Base-by-base conservation (phyloP, 2,113 vertebrate genomes). In the Oncorhynchus gorbuscha region DNA sequence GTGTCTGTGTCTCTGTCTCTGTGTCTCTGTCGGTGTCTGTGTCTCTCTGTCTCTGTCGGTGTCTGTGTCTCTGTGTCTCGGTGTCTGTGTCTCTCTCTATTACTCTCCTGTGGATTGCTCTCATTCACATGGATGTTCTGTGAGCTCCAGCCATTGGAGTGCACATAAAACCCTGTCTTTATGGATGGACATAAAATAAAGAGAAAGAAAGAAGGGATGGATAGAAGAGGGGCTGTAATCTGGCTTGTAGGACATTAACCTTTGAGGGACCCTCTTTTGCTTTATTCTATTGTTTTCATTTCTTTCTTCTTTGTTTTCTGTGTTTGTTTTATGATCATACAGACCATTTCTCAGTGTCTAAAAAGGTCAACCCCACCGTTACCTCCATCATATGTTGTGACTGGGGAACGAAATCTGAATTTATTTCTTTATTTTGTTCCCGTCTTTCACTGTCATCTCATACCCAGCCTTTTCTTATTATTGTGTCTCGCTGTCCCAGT, bases 121-220 rank as follows among this genome's bases (percentile, higher is more conserved):
- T 93, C 89, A 92, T 92, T 92, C 88, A 76, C 91, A 90, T 91
- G 89, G 87, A 87, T 91, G 92, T 91, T 90, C 87, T 75, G 85
- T 87, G 87, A 90, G 89, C 85, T 86, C 83, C 82, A 81, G 88
- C 88, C 88, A 86, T 92, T 90, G 71, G 86, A 92, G 85, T 89
- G 90, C 90, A 90, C 92, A 93, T 93, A 92, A 93, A 94, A 90
- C 82, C 84, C 61, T n/a, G 83, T 86, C 85, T 94, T 92, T 93
- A 93, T 90, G 87, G 87, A 84, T 79, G 71, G 79, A 85, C 87
- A 90, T 93, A 92, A 93, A 93, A 92, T 83, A 81, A 79, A 77
- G 75, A 72, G 78, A 12, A 84, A 83, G 84, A 83, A 90, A 85
- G 82, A 69, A 84, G 85, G 84, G 85, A 84, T 75, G 85, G 81